These are phyloP conservation scores for Drosophila virilis DNA, from an alignment of 1,140 invertebrate species.

Conservation along the genomic window DNA sequence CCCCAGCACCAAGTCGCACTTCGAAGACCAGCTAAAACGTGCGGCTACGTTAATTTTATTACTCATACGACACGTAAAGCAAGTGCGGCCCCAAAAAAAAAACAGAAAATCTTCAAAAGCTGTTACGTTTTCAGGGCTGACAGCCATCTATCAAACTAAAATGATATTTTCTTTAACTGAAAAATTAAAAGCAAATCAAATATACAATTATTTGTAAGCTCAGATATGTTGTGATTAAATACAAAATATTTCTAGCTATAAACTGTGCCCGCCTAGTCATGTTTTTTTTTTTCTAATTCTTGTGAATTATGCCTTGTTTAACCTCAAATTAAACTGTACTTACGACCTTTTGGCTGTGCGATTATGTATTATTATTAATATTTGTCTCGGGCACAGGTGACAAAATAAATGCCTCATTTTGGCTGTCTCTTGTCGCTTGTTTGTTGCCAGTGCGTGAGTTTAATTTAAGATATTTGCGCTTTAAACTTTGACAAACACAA, in stretches of 20 bases:
- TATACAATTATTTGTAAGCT: too few species aligned
- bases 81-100: constrained; percentile 4
- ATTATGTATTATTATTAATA: constrained; percentile 70
- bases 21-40: constrained; percentile 48
- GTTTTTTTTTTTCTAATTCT: constrained; percentile 7
- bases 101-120: constrained; percentile 1
- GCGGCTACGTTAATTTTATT: constrained; percentile 59
- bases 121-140: constrained; percentile 41
- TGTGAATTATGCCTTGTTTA: constrained; percentile 28
- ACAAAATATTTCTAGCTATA: not conserved
- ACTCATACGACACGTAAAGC: constrained; percentile 70
- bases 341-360: constrained; percentile 47
- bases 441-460: constrained; percentile 61
- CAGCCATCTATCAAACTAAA: too few species aligned
- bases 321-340: constrained; percentile 54
- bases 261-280: constrained; percentile 16
- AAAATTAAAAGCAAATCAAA: not conserved
- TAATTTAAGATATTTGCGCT: constrained; percentile 71
- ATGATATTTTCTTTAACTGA: not conserved
- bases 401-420: constrained; percentile 76
- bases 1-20: constrained; percentile 62
- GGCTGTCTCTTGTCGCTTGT: constrained; percentile 23
- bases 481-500: constrained; percentile 73
- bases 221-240: not conserved
- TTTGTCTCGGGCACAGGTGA: constrained; percentile 65